Conservation (phyloP, 2,888 invertebrate species). For the Xanthia togata region DNA sequence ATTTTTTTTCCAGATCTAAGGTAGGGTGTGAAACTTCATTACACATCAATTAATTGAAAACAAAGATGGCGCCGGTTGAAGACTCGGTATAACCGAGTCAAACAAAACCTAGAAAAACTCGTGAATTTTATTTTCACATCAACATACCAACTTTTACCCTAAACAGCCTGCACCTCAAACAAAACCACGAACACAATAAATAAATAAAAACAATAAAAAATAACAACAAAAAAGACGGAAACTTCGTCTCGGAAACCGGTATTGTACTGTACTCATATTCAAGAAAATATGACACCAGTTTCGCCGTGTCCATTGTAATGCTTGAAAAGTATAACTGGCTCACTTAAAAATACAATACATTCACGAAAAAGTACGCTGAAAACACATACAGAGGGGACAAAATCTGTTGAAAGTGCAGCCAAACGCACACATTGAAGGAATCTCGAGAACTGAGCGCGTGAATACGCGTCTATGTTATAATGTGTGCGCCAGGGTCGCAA, state of each 20-base stretch:
- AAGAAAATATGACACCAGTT: slow-evolving; percentile 80
- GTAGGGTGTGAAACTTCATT: background rate
- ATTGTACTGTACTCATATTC: slow-evolving; percentile 77
- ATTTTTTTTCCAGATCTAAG: background rate
- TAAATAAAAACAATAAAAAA: slow-evolving; percentile 64
- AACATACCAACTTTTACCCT: background rate
- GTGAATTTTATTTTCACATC: too few relatives aligned
- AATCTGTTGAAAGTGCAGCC: slow-evolving; percentile 46
- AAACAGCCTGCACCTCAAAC: slow-evolving; percentile 28
- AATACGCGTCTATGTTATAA: slow-evolving; percentile 16
- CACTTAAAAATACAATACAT: slow-evolving; percentile 62
- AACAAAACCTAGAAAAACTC: background rate
- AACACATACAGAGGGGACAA: slow-evolving; percentile 38
- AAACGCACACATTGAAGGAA: slow-evolving; percentile 26
- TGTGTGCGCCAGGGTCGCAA: slow-evolving; percentile 48
- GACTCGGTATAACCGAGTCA: background rate
- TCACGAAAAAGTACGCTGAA: slow-evolving; percentile 47
- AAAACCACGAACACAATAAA: slow-evolving; percentile 48
- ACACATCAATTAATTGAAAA: background rate
- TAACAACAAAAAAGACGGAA: slow-evolving; percentile 68
- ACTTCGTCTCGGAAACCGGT: slow-evolving; percentile 73
- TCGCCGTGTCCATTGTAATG: slow-evolving; percentile 70
- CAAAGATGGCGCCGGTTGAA: background rate
- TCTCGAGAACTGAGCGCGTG: background rate
- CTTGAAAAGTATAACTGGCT: slow-evolving; percentile 62